A percentile compares a stretch with the other conserved stretches of the same genome.
Conservation (phyloP, 1,140 invertebrate genomes). For the Pentalonia nigronervosa region DNA sequence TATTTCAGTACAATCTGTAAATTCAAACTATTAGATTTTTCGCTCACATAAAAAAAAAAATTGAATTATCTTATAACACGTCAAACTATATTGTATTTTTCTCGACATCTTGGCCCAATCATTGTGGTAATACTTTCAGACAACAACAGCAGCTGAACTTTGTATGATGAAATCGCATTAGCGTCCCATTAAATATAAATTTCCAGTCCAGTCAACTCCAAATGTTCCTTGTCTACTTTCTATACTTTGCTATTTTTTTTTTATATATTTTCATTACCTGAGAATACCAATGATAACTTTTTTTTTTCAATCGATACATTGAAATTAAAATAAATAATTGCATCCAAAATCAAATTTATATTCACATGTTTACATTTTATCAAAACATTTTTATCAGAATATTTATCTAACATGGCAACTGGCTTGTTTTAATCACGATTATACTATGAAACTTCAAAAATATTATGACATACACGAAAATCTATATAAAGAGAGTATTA, state of each 20-base stretch:
- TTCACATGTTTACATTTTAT: background rate
- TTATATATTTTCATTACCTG: background rate
- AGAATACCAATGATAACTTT: background rate
- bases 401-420: background rate
- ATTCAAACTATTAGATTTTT: background rate
- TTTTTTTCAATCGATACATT: background rate
- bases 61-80: background rate
- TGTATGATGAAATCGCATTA: slow-evolving; percentile 26
- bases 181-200: slow-evolving; percentile 35
- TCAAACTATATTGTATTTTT: background rate
- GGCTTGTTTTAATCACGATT: background rate
- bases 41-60: background rate
- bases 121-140: background rate
- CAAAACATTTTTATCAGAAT: background rate
- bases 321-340: background rate
- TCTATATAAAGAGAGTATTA: background rate
- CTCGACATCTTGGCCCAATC: background rate
- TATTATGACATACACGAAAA: background rate
- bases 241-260: background rate
- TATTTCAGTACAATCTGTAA: background rate
- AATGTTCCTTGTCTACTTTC: background rate
- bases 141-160: background rate
- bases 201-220: background rate
- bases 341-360: background rate
- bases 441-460: background rate